Evolutionary conservation across 2,797 vertebrate genomes (phyloP).

Genomic region (Microtus obscurus): DNA sequence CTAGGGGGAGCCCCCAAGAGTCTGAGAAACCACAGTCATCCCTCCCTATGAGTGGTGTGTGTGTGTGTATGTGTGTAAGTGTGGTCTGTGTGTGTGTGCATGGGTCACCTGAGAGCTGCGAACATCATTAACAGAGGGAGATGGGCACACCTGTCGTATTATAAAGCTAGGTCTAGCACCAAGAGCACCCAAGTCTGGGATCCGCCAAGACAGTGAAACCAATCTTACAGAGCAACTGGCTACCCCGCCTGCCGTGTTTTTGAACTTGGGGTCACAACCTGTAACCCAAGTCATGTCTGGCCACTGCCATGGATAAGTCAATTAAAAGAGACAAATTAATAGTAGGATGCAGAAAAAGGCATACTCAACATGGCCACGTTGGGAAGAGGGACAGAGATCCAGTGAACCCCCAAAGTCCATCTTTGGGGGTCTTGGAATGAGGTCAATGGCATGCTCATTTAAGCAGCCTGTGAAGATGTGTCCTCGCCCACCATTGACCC

Average conservation of each 20-base stretch:
- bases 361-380: too few relatives aligned
- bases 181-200: neutral
- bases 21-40: fast-evolving
- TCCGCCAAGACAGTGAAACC: neutral
- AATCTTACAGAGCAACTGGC: neutral
- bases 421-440: neutral
- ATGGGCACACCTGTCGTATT: neutral
- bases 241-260: too few relatives aligned
- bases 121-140: neutral
- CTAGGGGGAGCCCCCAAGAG: neutral
- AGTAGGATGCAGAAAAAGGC: neutral
- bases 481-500: too few relatives aligned
- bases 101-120: neutral
- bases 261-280: neutral
- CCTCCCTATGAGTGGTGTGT: neutral
- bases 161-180: neutral
- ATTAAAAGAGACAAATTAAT: neutral
- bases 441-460: neutral
- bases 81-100: neutral
- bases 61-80: too few relatives aligned
- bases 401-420: neutral
- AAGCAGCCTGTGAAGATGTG: neutral
- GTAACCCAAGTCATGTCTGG: neutral
- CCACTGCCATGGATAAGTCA: neutral
- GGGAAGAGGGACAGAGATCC: neutral